Evolutionary conservation across 2,888 invertebrate genomes (phyloP).

Genomic region (Cyaniris semiargus): DNA sequence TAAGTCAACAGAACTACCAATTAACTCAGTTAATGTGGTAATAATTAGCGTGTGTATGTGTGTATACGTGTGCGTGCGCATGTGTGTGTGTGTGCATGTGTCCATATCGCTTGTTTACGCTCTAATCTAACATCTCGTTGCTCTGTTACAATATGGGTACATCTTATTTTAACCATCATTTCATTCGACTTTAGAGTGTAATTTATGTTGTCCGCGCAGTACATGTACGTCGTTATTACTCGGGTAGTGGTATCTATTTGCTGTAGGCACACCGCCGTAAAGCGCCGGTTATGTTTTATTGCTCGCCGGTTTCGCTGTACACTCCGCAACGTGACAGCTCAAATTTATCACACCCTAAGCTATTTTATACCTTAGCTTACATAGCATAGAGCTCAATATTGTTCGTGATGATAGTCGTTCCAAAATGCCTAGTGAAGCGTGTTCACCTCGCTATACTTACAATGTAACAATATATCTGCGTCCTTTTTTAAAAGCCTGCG

Average conservation of each 20-base stretch:
- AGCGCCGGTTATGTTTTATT: slow-evolving; percentile 49
- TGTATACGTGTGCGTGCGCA: neutral
- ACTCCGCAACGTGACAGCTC: slow-evolving; percentile 25
- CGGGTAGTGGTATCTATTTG: slow-evolving; percentile 42
- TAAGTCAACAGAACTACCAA: slow-evolving; percentile 31
- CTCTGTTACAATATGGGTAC: slow-evolving; percentile 35
- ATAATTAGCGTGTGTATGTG: slow-evolving; percentile 16
- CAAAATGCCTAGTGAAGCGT: neutral
- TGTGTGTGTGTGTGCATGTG: slow-evolving; percentile 45
- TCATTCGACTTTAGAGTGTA: neutral
- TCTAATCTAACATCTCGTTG: slow-evolving; percentile 53
- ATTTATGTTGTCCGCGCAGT: neutral
- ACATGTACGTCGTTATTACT: slow-evolving; percentile 32
- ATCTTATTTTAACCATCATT: neutral
- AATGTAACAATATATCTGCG: slow-evolving; percentile 10
- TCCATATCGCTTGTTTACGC: slow-evolving; percentile 52
- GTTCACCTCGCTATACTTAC: neutral
- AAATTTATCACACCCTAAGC: neutral
- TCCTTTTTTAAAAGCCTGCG: neutral
- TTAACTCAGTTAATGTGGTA: slow-evolving; percentile 28
- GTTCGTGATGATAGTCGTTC: neutral
- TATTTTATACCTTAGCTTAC: neutral
- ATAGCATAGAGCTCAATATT: neutral
- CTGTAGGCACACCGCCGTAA: slow-evolving; percentile 48
- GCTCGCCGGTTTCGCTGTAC: slow-evolving; percentile 44